These are phyloP conservation scores for Caerostris extrusa DNA, from an alignment of 1,140 invertebrate species.

Conservation along the genomic window DNA sequence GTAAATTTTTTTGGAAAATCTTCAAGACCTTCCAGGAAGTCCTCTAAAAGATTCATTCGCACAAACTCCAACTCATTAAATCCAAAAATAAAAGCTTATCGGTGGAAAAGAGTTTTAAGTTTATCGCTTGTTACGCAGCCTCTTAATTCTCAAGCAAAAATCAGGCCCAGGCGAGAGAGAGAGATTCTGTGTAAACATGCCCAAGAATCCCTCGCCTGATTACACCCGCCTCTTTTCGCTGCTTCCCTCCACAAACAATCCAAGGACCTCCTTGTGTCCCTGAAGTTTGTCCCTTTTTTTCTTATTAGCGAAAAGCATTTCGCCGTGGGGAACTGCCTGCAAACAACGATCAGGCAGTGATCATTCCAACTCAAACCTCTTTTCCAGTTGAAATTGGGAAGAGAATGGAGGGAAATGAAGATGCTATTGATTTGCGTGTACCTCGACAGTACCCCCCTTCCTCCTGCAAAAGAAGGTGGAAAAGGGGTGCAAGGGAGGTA, in stretches of 20 bases:
- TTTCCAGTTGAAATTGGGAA: slow-evolving; percentile 49
- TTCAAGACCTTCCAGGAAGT: background rate
- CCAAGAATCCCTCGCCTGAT: background rate
- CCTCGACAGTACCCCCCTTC: slow-evolving; percentile 14
- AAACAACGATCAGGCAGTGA: slow-evolving; percentile 8
- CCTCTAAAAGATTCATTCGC: background rate
- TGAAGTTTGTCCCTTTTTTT: background rate
- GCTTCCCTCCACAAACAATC: slow-evolving; percentile 19
- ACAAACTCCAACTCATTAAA: background rate
- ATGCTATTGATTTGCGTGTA: slow-evolving; percentile 53
- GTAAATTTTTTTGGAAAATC: too few relatives aligned
- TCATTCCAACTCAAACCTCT: background rate
- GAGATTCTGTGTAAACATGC: slow-evolving; percentile 11
- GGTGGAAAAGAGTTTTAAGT: background rate
- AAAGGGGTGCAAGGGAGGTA: background rate
- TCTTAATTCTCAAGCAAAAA: slow-evolving; percentile 16
- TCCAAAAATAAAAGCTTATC: background rate
- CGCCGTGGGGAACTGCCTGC: background rate
- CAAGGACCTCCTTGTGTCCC: background rate
- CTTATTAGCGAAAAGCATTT: background rate
- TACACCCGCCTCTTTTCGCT: slow-evolving; percentile 22
- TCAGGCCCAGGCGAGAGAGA: background rate
- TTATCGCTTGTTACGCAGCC: background rate
- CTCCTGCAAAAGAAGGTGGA: background rate
- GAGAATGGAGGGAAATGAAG: slow-evolving; percentile 15